Evolutionary conservation across 2,888 invertebrate species (phyloP).

Genomic region (Caenorhabditis virilis): DNA sequence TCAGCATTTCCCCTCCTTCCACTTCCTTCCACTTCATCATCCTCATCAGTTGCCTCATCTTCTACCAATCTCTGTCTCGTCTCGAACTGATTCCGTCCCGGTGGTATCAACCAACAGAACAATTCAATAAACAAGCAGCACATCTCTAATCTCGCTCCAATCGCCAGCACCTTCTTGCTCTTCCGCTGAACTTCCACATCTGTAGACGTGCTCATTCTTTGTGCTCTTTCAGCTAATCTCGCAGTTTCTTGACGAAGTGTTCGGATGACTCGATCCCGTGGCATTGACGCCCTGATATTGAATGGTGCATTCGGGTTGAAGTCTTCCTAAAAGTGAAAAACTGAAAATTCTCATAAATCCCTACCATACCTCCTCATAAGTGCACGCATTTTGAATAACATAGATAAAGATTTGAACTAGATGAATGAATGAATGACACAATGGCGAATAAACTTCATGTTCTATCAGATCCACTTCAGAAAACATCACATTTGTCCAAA

Average conservation of each 20-base stretch:
- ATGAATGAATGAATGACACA: slow-evolving; percentile 76
- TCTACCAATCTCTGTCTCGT: slow-evolving; percentile 2
- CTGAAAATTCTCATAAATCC: too few species aligned
- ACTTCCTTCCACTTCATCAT: not conserved
- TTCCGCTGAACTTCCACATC: not conserved
- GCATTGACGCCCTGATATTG: not conserved
- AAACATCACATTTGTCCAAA: slow-evolving; percentile 48
- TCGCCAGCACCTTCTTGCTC: slow-evolving; percentile 1
- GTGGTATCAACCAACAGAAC: slow-evolving; percentile 11
- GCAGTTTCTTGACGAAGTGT: not conserved
- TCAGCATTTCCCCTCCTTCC: not conserved
- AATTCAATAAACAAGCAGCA: slow-evolving; percentile 11
- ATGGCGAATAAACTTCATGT: slow-evolving; percentile 81
- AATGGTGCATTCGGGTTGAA: not conserved
- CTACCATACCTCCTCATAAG: slow-evolving; percentile 69
- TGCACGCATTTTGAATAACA: slow-evolving; percentile 33
- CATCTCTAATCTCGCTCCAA: slow-evolving; percentile 11
- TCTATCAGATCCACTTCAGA: slow-evolving; percentile 14
- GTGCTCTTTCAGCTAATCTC: not conserved
- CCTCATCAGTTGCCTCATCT: slow-evolving; percentile 4
- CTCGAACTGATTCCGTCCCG: not conserved
- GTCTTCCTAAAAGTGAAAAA: too few species aligned
- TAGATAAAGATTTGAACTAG: not conserved
- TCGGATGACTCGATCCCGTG: not conserved
- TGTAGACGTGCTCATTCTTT: not conserved